Evolutionary conservation across 1,140 invertebrate genomes (phyloP), one percentile per base, ranked within the genome.

Genomic region (Cherax quadricarinatus): DNA sequence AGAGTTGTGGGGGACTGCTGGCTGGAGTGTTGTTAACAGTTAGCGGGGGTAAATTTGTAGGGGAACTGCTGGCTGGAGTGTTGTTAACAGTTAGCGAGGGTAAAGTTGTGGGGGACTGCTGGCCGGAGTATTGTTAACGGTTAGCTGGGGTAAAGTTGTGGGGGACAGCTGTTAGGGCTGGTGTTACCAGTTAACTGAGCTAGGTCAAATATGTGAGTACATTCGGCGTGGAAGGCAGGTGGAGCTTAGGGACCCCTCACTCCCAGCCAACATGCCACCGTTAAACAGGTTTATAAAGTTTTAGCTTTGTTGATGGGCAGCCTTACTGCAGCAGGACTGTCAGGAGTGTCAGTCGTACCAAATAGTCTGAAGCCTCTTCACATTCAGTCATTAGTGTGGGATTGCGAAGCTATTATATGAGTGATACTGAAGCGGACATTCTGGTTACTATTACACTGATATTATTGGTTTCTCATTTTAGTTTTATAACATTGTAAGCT

Each of bases 1-100:
- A 73, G 30, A 82, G 75, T 53, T 66, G 84, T 62, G 53, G 83
- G 80, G 80, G 62, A 90, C 88, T 86, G 62, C 66, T 62, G 49
- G 85, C 85, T 24, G 62, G 41, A 24, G 51, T 9, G 14, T 78
- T 53, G 41, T 78, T 78, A 49, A 18, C 53, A 48, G 62, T 62
- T 62, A 41, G 85, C 41, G 30, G 73, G 85, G 51, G 85, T 73
- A 51, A 49, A 49, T 48, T 30, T 21, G 80, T 57, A n/a, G 12
- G 6, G 53, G 6, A 3, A 57, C 7, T 57, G 53, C 53, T 9
- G 1, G 1, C 5, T 24, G 10, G 41, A 51, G 48, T 9, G n/a
- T 86, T 49, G 24, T 73, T 75, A 41, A 16, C 51, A 30, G 60
- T 57, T 57, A 30, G 84, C 30, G 24, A 73, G 84, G 49, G 84